Evolutionary conservation across 2,113 vertebrate genomes (phyloP).

Genomic region (Struthio camelus): DNA sequence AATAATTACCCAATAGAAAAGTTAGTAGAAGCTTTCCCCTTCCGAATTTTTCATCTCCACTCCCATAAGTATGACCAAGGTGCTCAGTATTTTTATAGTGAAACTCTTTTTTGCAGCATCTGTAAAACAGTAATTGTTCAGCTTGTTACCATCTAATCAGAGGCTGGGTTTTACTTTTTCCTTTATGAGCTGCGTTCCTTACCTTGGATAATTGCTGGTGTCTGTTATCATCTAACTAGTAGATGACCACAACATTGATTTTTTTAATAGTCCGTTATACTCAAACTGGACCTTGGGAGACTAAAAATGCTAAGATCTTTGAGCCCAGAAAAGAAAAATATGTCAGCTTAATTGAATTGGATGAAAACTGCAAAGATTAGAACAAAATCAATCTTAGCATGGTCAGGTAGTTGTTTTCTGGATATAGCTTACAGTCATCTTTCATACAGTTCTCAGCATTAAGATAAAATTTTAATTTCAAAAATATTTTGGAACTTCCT

Average conservation of each 20-base stretch:
- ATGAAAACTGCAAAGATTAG: background rate
- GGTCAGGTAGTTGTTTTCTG: background rate
- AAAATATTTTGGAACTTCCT: background rate
- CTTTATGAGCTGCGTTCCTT: background rate
- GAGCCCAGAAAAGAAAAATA: background rate
- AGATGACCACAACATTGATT: background rate
- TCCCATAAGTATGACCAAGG: background rate
- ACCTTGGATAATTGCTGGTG: background rate
- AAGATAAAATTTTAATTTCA: background rate
- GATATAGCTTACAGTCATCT: background rate
- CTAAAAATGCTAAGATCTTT: background rate
- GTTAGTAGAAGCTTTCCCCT: background rate
- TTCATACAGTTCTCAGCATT: background rate
- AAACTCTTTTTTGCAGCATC: background rate
- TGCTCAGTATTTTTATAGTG: background rate
- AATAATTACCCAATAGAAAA: background rate
- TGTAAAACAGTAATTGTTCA: background rate
- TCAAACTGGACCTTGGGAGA: background rate
- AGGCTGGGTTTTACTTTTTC: background rate
- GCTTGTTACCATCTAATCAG: background rate
- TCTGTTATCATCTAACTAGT: conserved; percentile 15
- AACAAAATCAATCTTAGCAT: background rate
- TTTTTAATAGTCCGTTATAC: background rate
- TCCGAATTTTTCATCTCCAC: background rate
- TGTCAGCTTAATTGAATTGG: background rate